These are phyloP conservation scores for Thymelicus sylvestris DNA, from an alignment of 2,888 invertebrate species.

Conservation along the genomic window DNA sequence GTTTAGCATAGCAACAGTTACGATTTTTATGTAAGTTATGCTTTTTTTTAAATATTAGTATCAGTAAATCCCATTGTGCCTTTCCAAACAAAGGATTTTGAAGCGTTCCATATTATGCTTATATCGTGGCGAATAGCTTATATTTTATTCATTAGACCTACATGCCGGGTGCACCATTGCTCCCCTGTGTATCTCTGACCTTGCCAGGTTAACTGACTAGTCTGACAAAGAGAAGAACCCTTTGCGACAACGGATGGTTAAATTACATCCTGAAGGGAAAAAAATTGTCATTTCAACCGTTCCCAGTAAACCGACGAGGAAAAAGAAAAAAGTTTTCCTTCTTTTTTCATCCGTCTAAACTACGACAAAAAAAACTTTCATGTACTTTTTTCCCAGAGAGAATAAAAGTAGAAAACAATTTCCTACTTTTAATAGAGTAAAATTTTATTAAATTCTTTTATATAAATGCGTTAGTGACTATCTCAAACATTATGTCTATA, in stretches of 20 bases:
- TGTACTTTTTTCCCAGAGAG: too few relatives aligned
- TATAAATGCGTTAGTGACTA: too few relatives aligned
- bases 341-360: neutral
- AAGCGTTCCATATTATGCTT: slow-evolving; percentile 16
- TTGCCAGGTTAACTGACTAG: slow-evolving; percentile 51
- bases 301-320: neutral
- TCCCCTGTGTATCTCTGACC: slow-evolving; percentile 49
- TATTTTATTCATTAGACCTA: slow-evolving; percentile 53
- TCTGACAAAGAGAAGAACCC: neutral
- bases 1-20: too few relatives aligned
- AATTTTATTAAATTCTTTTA: too few relatives aligned
- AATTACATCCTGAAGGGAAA: slow-evolving; percentile 2
- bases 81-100: neutral
- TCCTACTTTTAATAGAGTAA: too few relatives aligned
- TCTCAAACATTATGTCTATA: too few relatives aligned
- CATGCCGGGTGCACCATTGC: slow-evolving; percentile 33
- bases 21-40: too few relatives aligned
- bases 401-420: too few relatives aligned
- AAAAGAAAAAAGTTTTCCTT: neutral
- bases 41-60: too few relatives aligned
- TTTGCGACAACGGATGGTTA: neutral
- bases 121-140: slow-evolving; percentile 21
- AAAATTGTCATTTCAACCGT: neutral
- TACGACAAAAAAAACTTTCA: too few relatives aligned
- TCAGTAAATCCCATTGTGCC: too few relatives aligned